Percentiles rank a stretch among this genome's conserved stretches.
These are phyloP conservation scores for Epistrophella euchroma DNA, from an alignment of 2,888 invertebrate species.

Conservation along the genomic window DNA sequence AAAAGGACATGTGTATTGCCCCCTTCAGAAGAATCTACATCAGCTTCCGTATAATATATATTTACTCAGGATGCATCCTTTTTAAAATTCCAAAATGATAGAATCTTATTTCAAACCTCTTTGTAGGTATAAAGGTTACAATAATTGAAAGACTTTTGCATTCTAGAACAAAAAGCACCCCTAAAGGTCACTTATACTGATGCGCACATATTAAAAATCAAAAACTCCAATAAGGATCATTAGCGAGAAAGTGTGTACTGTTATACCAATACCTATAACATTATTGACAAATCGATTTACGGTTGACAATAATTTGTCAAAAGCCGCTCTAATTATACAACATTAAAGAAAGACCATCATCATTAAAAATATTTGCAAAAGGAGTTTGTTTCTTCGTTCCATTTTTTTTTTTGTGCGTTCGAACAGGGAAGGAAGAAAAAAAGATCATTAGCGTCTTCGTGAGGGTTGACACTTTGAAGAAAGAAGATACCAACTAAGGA, in stretches of 20 bases:
- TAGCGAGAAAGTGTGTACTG: slow-evolving; percentile 39
- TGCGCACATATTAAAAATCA: slow-evolving; percentile 4
- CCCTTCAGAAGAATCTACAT: neutral
- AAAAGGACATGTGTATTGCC: slow-evolving; percentile 37
- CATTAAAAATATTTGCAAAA: slow-evolving; percentile 45
- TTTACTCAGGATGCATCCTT: slow-evolving; percentile 57
- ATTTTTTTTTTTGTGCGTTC: neutral
- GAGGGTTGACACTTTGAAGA: slow-evolving; percentile 64
- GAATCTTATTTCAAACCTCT: slow-evolving; percentile 8
- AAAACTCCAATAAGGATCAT: slow-evolving; percentile 43
- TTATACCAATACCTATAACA: neutral
- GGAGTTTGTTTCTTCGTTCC: neutral
- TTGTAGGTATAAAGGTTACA: neutral
- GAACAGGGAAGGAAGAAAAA: slow-evolving; percentile 33
- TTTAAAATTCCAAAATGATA: slow-evolving; percentile 51
- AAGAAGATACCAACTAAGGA: neutral
- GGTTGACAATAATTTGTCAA: slow-evolving; percentile 69
- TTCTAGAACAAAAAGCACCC: neutral
- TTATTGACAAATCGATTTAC: slow-evolving; percentile 74
- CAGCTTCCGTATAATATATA: neutral
- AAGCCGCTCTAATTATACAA: slow-evolving; percentile 70
- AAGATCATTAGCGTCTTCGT: slow-evolving; percentile 66
- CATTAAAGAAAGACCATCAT: slow-evolving; percentile 46
- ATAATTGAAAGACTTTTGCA: neutral
- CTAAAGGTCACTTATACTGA: slow-evolving; percentile 15